Conservation (phyloP, 2,113 vertebrate species). For the Antennarius striatus region DNA sequence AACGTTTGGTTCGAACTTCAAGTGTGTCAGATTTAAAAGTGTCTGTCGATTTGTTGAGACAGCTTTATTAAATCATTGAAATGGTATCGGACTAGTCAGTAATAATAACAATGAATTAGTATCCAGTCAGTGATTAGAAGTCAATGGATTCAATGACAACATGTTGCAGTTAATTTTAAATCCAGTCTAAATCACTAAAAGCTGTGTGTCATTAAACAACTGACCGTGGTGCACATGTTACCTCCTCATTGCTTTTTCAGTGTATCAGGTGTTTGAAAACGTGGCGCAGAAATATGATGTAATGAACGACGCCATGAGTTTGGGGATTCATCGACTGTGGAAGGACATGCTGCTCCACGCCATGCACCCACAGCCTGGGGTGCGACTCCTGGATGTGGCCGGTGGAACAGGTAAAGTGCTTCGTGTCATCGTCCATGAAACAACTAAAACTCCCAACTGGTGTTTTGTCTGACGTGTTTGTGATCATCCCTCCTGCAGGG, state of each 20-base stretch:
- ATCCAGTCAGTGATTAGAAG: too few relatives aligned
- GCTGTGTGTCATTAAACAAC: too few relatives aligned
- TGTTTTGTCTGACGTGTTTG: neutral
- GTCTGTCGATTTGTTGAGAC: too few relatives aligned
- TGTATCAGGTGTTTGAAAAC: conserved; percentile 92
- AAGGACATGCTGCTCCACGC: conserved; percentile 88
- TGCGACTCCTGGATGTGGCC: conserved; percentile 89
- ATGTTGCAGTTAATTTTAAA: too few relatives aligned
- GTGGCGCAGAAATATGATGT: conserved; percentile 94
- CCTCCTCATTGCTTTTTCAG: conserved; percentile 66
- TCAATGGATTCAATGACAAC: too few relatives aligned
- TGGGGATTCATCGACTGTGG: conserved; percentile 94
- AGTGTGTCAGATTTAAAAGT: too few relatives aligned
- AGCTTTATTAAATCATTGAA: too few relatives aligned
- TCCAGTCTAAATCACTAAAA: too few relatives aligned
- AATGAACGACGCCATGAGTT: conserved; percentile 97
- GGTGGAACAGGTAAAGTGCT: conserved; percentile 89
- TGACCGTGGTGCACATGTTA: neutral
- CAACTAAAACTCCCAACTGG: fast-evolving
- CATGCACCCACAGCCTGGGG: conserved; percentile 90
- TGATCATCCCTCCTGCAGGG: conserved; percentile 74
- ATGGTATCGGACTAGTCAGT: too few relatives aligned
- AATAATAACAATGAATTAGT: too few relatives aligned
- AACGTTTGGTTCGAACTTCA: too few relatives aligned
- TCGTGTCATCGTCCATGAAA: neutral